Evolutionary conservation across 1,140 invertebrate species (phyloP).

Genomic region (Andrena cerasifolii): DNA sequence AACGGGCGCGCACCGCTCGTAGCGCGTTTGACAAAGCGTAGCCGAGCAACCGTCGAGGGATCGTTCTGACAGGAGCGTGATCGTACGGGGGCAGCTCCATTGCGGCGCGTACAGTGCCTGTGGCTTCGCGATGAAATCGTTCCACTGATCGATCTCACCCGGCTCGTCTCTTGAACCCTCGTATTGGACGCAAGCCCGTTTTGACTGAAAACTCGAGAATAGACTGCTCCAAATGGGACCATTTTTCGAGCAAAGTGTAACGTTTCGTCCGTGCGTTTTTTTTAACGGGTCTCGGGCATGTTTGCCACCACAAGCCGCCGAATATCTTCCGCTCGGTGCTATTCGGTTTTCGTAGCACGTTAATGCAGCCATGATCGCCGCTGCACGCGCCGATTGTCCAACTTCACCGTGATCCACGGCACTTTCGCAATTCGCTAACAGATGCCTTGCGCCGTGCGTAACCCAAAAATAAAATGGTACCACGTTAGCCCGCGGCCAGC

Average conservation of each 20-base stretch:
- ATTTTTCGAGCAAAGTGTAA: neutral
- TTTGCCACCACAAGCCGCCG: neutral
- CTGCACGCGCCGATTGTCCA: neutral
- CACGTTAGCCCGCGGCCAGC: constrained; percentile 1
- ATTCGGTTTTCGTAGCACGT: neutral
- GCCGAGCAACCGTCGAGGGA: constrained; percentile 10
- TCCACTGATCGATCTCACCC: neutral
- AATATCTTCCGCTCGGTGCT: neutral
- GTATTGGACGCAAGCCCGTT: neutral
- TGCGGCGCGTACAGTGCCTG: constrained; percentile 3
- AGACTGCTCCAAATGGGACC: too few relatives aligned
- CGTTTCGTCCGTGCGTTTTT: neutral
- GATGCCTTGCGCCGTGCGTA: constrained; percentile 44
- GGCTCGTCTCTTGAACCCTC: neutral
- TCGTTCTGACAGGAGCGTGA: constrained; percentile 37
- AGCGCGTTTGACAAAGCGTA: constrained; percentile 23
- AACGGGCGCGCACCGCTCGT: constrained; percentile 7
- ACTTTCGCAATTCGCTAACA: constrained; percentile 51
- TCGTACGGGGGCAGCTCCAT: constrained; percentile 19
- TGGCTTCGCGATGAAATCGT: neutral
- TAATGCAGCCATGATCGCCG: neutral
- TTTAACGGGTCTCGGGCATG: neutral
- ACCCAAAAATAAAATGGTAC: constrained; percentile 55
- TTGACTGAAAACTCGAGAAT: neutral
- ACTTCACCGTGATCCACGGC: neutral